Evolutionary conservation across 2,888 invertebrate genomes (phyloP).

Genomic region (Euplagia quadripunctaria): DNA sequence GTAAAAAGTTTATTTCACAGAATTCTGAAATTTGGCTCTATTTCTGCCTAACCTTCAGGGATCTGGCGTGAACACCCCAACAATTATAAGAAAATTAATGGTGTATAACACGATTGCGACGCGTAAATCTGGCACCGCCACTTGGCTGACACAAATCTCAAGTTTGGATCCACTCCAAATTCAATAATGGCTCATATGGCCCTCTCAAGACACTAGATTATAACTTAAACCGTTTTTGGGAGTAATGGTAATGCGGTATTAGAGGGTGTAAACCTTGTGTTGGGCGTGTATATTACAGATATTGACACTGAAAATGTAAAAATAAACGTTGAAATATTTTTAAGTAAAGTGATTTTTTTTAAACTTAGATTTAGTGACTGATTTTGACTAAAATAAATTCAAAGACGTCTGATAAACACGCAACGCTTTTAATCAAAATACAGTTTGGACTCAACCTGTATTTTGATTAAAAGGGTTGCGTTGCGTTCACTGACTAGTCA

Average conservation of each 20-base stretch:
- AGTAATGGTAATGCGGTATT: conserved; percentile 42
- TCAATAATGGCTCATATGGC: conserved; percentile 74
- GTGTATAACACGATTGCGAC: conserved; percentile 57
- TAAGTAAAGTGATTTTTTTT: too few relatives aligned
- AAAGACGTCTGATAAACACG: too few relatives aligned
- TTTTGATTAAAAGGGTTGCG: too few relatives aligned
- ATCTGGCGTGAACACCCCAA: conserved; percentile 35
- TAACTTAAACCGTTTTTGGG: conserved; percentile 33
- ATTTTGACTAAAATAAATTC: too few relatives aligned
- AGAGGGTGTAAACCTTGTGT: conserved; percentile 36
- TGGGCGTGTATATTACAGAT: not conserved
- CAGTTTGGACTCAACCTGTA: too few relatives aligned
- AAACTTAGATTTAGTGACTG: too few relatives aligned
- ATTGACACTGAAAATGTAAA: conserved; percentile 1
- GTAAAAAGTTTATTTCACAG: not conserved
- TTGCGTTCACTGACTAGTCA: too few relatives aligned
- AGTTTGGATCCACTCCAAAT: conserved; percentile 75
- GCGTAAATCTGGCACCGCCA: conserved; percentile 75
- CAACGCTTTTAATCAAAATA: too few relatives aligned
- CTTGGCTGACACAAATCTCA: conserved; percentile 74
- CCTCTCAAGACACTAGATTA: conserved; percentile 69
- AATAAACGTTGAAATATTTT: too few relatives aligned
- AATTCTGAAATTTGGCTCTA: conserved; percentile 13
- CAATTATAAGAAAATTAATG: conserved; percentile 57
- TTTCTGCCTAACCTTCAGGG: conserved; percentile 7